A percentile compares a stretch with the other conserved stretches of the same genome.
These are phyloP conservation scores for Aradophagus sp. DNA, from an alignment of 1,140 invertebrate genomes.

Conservation along the genomic window DNA sequence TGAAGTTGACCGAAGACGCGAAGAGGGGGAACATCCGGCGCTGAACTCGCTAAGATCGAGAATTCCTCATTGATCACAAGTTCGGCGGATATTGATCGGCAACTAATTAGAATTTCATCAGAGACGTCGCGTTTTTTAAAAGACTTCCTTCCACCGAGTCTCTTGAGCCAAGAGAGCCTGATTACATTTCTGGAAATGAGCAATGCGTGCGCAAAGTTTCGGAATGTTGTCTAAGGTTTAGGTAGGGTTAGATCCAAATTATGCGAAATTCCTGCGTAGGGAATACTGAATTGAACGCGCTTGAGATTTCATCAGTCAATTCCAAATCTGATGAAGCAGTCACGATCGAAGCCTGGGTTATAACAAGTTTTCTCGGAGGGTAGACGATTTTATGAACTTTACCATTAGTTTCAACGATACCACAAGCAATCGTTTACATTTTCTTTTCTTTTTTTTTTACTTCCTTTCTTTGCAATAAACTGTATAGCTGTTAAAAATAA, in stretches of 20 bases:
- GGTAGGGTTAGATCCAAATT: constrained; percentile 25
- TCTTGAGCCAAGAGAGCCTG: constrained; percentile 12
- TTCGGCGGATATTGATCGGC: too few species aligned
- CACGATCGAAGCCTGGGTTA: constrained; percentile 10
- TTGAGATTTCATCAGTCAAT: constrained; percentile 23
- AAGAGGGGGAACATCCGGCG: too few species aligned
- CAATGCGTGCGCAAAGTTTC: constrained; percentile 17
- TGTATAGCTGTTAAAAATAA: too few species aligned
- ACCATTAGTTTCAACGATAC: too few species aligned
- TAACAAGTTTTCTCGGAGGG: too few species aligned
- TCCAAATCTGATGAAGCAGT: constrained; percentile 32
- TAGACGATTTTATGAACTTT: constrained; percentile 10
- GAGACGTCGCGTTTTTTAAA: constrained; percentile 17
- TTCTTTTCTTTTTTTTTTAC: too few species aligned
- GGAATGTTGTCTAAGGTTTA: constrained; percentile 30
- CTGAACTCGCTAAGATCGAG: too few species aligned
- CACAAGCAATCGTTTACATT: too few species aligned
- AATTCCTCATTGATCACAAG: too few species aligned
- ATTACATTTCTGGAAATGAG: constrained; percentile 41
- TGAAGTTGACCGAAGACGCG: too few species aligned
- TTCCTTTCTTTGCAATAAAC: too few species aligned
- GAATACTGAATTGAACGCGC: constrained; percentile 8
- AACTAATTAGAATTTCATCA: constrained; percentile 41
- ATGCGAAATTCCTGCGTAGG: constrained; percentile 22
- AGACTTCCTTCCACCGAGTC: background rate